Conservation (phyloP, 1,140 invertebrate genomes). For the Pseudomyrmex gracilis region DNA sequence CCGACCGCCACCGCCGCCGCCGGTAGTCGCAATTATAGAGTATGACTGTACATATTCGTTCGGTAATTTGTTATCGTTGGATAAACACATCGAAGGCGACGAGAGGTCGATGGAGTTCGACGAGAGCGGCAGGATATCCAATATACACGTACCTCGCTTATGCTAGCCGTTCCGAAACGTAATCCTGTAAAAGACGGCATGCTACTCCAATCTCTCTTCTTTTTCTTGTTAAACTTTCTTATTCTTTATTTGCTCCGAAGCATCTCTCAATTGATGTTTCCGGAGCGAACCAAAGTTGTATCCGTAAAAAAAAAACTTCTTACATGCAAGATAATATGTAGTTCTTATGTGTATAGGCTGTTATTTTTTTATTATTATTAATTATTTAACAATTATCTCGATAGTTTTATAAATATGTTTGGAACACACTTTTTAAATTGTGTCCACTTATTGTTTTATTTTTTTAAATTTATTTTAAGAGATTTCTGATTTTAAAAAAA, state of each 20-base stretch:
- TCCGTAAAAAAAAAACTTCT: neutral
- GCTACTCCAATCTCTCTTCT: slow-evolving; percentile 47
- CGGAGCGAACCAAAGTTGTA: neutral
- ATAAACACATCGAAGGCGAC: slow-evolving; percentile 77
- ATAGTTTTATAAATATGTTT: neutral
- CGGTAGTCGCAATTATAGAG: slow-evolving; percentile 83
- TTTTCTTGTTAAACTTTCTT: slow-evolving; percentile 22
- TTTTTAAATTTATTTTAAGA: neutral
- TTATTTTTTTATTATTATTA: neutral
- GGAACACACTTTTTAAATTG: neutral
- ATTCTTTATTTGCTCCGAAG: slow-evolving; percentile 12
- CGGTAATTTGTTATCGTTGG: slow-evolving; percentile 83
- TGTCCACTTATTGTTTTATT: neutral
- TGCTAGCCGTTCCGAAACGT: slow-evolving; percentile 45
- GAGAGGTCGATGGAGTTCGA: slow-evolving; percentile 62
- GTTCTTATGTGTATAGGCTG: neutral
- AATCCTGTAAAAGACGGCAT: slow-evolving; percentile 59
- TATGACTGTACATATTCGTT: slow-evolving; percentile 84
- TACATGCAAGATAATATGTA: neutral
- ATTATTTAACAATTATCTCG: neutral
- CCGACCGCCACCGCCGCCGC: slow-evolving; percentile 65
- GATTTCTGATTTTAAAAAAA: too few relatives aligned
- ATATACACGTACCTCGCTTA: neutral
- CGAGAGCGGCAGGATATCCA: slow-evolving; percentile 2
- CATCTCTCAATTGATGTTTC: slow-evolving; percentile 28